Evolutionary conservation across 2,797 vertebrate species (phyloP).

Genomic region (Hybognathus amarus): DNA sequence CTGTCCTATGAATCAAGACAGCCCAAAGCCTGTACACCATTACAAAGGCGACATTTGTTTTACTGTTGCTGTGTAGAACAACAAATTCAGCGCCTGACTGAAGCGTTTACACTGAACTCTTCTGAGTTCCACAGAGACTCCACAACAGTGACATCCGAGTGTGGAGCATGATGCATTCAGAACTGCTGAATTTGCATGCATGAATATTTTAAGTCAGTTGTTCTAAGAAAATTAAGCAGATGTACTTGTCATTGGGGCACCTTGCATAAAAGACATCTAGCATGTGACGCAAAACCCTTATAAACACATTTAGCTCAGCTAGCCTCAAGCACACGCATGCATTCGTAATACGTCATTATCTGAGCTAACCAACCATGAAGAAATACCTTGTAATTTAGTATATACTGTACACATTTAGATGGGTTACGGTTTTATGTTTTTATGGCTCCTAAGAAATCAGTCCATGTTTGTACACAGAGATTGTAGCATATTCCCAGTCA

Average conservation of each 20-base stretch:
- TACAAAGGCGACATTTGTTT: slow-evolving; percentile 56
- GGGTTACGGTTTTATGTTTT: background rate
- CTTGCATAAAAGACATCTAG: slow-evolving; percentile 33
- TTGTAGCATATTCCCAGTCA: background rate
- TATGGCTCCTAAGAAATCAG: background rate
- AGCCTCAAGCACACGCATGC: background rate
- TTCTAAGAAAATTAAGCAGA: background rate
- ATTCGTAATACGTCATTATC: slow-evolving; percentile 14
- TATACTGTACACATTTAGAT: background rate
- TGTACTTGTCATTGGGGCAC: background rate
- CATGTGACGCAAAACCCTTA: slow-evolving; percentile 22
- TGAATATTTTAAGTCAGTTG: slow-evolving; percentile 1
- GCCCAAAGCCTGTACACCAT: slow-evolving; percentile 42
- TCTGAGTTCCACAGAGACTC: background rate
- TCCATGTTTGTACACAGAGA: background rate
- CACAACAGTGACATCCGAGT: background rate
- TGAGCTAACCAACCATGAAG: background rate
- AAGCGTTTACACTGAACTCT: background rate
- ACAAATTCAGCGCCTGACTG: slow-evolving; percentile 48
- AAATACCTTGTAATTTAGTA: background rate
- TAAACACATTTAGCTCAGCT: slow-evolving; percentile 15
- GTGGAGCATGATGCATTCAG: background rate
- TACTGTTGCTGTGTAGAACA: slow-evolving; percentile 27
- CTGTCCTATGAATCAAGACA: slow-evolving; percentile 37
- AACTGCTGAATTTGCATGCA: slow-evolving; percentile 2